Conservation (phyloP, 2,797 vertebrate genomes). For the Cyclura pinguis region DNA sequence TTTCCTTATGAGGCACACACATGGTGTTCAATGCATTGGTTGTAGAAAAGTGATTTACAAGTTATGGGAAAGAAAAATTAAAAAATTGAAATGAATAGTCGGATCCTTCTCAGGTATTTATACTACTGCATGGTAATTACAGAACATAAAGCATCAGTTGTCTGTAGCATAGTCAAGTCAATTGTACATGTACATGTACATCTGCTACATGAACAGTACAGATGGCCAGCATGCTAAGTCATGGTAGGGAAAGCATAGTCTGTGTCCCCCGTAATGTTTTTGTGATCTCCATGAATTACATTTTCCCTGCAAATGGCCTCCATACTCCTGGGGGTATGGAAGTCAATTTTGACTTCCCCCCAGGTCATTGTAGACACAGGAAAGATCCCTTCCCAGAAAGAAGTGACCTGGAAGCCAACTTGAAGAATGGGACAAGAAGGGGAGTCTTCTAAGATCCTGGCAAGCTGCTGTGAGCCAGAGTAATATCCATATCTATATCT, state of each 20-base stretch:
- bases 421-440: not conserved
- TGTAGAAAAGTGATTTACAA: not conserved
- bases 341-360: no score
- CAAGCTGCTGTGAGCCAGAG: not conserved
- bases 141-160: not conserved
- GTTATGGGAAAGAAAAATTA: not conserved
- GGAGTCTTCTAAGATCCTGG: not conserved
- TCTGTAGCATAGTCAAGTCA: not conserved
- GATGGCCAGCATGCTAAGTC: no score
- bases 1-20: not conserved
- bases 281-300: no score
- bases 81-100: not conserved
- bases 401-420: not conserved
- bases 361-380: no score
- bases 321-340: no score
- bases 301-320: no score
- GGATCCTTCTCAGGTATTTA: not conserved
- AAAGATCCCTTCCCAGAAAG: no score
- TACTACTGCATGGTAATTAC: not conserved
- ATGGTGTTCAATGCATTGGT: not conserved
- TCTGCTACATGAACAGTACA: not conserved
- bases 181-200: not conserved
- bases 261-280: no score
- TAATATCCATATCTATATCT: no score
- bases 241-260: no score